Percentiles rank a stretch among this genome's conserved stretches.
Evolutionary conservation across 2,113 vertebrate genomes (phyloP).

Genomic region (Nasalis larvatus): DNA sequence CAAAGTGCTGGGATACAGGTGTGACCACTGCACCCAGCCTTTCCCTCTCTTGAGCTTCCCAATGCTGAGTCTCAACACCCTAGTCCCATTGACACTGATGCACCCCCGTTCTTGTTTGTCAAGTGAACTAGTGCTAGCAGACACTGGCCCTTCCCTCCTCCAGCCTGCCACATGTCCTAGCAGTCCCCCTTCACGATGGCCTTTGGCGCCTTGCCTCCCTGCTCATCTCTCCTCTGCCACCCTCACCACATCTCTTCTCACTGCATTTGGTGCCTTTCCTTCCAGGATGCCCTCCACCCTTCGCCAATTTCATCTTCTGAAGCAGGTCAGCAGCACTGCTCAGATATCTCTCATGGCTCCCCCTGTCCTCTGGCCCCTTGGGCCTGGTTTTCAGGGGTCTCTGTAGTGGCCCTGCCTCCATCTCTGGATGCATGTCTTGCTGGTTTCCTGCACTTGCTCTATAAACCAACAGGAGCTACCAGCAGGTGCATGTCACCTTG

Average conservation of each 20-base stretch:
- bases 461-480: background rate
- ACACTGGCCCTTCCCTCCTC: background rate
- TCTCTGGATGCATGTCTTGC: background rate
- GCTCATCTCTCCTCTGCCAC: background rate
- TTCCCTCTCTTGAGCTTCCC: background rate
- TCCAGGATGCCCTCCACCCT: background rate
- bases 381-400: background rate
- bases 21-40: no score
- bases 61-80: background rate
- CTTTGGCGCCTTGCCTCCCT: background rate
- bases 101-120: background rate
- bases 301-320: background rate
- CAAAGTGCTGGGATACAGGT: no score
- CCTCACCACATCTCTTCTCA: background rate
- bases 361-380: background rate
- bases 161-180: no score
- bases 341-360: background rate
- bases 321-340: background rate
- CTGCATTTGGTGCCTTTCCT: background rate
- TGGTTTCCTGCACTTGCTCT: background rate
- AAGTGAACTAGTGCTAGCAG: background rate
- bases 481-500: background rate
- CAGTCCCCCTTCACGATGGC: fast-evolving
- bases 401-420: background rate
- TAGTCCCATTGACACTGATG: fast-evolving